phyloP scores from a whole-genome alignment of 1,140 invertebrate genomes.

The Amphibalanus amphitrite region DNA sequence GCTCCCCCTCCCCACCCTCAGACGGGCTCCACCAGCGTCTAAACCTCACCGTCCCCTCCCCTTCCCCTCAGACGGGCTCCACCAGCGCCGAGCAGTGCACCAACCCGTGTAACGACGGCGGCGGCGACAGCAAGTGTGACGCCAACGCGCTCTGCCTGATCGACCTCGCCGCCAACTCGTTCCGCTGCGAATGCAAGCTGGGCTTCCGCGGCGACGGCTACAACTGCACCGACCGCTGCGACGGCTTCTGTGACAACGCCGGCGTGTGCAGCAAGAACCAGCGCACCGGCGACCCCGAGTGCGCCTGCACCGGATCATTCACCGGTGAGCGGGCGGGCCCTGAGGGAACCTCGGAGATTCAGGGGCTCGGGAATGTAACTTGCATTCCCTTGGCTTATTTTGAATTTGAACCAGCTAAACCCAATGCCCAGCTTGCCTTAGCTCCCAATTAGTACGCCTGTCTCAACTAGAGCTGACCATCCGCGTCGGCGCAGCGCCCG shows the following conservation, averaged over 20 bases:
- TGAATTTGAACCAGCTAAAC: not conserved
- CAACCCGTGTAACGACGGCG: conserved; percentile 75
- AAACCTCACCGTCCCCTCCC: too few relatives aligned
- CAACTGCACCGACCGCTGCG: conserved; percentile 67
- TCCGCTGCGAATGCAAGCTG: conserved; percentile 82
- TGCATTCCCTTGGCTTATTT: not conserved
- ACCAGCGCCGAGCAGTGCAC: conserved; percentile 53
- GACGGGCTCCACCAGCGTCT: conserved; percentile 24
- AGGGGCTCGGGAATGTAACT: too few relatives aligned
- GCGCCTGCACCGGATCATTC: conserved; percentile 75
- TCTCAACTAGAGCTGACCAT: not conserved
- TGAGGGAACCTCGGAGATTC: too few relatives aligned
- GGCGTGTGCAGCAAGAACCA: conserved; percentile 66
- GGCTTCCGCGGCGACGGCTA: conserved; percentile 79
- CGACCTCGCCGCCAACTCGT: conserved; percentile 64
- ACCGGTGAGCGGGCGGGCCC: conserved; percentile 67
- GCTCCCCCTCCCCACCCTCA: too few relatives aligned
- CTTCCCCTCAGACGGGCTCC: too few relatives aligned
- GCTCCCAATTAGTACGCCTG: not conserved
- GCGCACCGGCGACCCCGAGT: conserved; percentile 40
- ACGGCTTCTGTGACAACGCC: conserved; percentile 75
- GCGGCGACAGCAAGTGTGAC: conserved; percentile 61
- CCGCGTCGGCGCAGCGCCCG: not conserved
- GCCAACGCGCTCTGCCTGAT: conserved; percentile 73
- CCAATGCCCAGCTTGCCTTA: not conserved